Evolutionary conservation across 2,797 vertebrate species (phyloP), one percentile per base, ranked within the genome.

Genomic region (Enteromius mattozi): DNA sequence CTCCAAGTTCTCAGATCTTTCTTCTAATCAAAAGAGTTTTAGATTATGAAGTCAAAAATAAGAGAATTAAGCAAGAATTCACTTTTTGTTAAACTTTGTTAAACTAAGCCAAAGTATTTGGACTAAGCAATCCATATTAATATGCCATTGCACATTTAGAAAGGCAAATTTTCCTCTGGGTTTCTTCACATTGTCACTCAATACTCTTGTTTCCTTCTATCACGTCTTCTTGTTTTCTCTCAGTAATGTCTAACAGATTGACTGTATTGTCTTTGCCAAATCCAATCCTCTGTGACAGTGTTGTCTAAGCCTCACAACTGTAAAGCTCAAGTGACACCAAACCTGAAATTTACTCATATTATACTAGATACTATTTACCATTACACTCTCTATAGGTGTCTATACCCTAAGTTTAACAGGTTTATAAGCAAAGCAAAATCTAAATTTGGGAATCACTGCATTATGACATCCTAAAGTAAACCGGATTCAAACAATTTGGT

Each of bases 221-320:
- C 21, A 56, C 12, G 6, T 45, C 37, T 78, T 59, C 2, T 61
- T 42, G 27, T 81, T 81, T 72, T 30, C 7, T 75, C 14, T 75
- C 21, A 24, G 70, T 65, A 74, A 63, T 49, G 54, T 37, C 40
- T 35, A 63, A 61, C 69, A 82, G 21, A 10, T 74, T 74, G 80
- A 61, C 0, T 6, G 7, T 5, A 21, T 30, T 61, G 37, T 71
- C 27, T 72, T 61, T 47, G 24, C 51, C 27, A 61, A 72, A 61
- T 24, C 37, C 49, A 42, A 6, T 56, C 65, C 47, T 68, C 47
- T 42, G 8, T n/a, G 13, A 5, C 6, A 37, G 45, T 51, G 45
- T 37, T 80, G 51, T 56, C 21, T 12, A 27, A 81, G 4, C 13
- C 24, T 27, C 12, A 16, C 13, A 30, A 1, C 2, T 30, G 27